A percentile compares a stretch with the other conserved stretches of the same genome.
phyloP scores from a whole-genome alignment of 2,113 vertebrate species.

The Leucopsar rothschildi region DNA sequence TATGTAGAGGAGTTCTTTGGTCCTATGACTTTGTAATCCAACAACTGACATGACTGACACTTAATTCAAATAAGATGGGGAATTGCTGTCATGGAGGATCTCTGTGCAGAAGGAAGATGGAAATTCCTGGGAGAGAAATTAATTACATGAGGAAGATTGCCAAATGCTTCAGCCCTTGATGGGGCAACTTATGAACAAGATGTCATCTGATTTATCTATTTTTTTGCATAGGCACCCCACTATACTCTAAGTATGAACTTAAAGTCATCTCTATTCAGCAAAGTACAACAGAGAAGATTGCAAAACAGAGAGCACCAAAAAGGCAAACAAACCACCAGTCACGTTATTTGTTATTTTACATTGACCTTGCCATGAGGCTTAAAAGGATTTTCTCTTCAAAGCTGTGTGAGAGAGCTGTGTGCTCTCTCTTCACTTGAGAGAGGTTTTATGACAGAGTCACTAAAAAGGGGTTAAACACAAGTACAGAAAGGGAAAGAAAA shows the following conservation, averaged over 20 bases:
- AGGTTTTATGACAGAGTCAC: not conserved
- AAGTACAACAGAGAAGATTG: not conserved
- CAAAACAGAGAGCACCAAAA: not conserved
- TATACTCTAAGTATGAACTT: not conserved
- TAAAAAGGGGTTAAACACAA: not conserved
- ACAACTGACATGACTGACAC: not conserved
- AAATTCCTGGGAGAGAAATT: not conserved
- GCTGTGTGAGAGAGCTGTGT: not conserved
- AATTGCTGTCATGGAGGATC: not conserved
- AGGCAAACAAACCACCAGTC: not conserved
- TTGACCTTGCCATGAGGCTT: not conserved
- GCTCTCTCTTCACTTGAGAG: not conserved
- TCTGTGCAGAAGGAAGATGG: not conserved
- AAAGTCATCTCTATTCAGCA: not conserved
- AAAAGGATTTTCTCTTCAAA: not conserved
- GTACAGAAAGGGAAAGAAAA: not conserved
- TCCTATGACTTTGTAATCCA: not conserved
- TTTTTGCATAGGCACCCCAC: not conserved
- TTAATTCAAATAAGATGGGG: not conserved
- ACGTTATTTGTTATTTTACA: not conserved
- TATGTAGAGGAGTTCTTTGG: not conserved
- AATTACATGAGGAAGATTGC: not conserved
- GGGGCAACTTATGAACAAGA: not conserved
- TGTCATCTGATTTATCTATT: not conserved
- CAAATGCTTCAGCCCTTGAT: not conserved